Evolutionary conservation across 2,797 vertebrate genomes (phyloP), one percentile per base, ranked within the genome.

Genomic region (Arrhamphus sclerolepis): DNA sequence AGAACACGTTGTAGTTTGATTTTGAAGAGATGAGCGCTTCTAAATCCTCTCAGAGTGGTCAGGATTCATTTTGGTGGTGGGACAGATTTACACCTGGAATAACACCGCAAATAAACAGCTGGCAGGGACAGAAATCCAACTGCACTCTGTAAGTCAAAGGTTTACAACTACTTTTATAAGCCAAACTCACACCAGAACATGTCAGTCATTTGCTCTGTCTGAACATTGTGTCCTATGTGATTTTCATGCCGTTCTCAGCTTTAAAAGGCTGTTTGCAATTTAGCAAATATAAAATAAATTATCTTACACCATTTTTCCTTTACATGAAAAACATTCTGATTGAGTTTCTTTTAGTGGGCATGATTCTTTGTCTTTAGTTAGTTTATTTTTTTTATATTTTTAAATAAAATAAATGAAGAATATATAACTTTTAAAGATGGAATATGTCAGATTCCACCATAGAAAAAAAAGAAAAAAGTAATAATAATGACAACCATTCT

Each of bases 31-130:
- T 46, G 21, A 66, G 39, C 42, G 42, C 14, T 43, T 70, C 68
- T 61, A 66, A 71, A 71, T 70, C 31, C 26, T 38, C 21, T 62
- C 55, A 17, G 39, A 59, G 46, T 43, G 38, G 31, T 39, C 10
- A 46, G 42, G 22, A 62, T 71, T 63, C 31, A 40, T 49, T 59
- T 65, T 5, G 59, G 41, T 34, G 17, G 1, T 14, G 18, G 48
- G 46, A 66, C 56, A 70, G 53, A 70, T 62, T 67, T 46, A 49
- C 46, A 56, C 56, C 76, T 72, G 34, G 50, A 68, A 63, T n/a
- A 29, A 21, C 16, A 29, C 17, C 16, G 31, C 50, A 66, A 42
- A 56, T 54, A 51, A 17, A 9, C 62, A 75, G 65, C 61, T 39
- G 46, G 49, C 41, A 18, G n/a, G 46, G 13, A 46, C 26, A 60